Evolutionary conservation across 2,113 vertebrate genomes (phyloP), one percentile per base, ranked within the genome.

Genomic region (Micromys minutus): DNA sequence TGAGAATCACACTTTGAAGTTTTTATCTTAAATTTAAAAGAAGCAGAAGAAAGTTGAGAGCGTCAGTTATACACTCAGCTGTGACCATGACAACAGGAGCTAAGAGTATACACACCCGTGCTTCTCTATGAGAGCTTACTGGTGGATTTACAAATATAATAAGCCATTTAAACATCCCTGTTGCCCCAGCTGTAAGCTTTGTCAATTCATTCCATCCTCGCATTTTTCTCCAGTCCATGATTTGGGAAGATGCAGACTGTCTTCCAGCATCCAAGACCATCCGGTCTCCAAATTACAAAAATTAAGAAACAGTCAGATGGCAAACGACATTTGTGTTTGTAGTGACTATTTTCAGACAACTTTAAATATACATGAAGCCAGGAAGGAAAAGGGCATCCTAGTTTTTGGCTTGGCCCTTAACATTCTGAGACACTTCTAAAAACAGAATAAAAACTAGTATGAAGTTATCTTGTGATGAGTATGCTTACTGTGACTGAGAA

Each of bases 101-200:
- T 84, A 5, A 42, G 55, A 47, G 19, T 5, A 13, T 2, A 67
- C 63, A 19, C 26, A 50, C 7, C 4, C 39, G 47, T 11, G 17
- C 13, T 52, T 34, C 1, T 57, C 34, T 31, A 45, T n/a, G 11
- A 9, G 1, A 34, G 29, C 59, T 42, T 84, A 39, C 17, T 63
- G 17, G 34, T 47, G 0, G 1, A 13, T 86, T 91, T 89, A 10
- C 55, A 88, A 61, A 47, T 72, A 17, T 22, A n/a, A 59, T 52
- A 76, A 87, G 16, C 57, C 21, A 39, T 21, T 65, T 67, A 39
- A 24, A 45, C 11, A 47, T 17, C 5, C 55, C 42, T 10, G 15
- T 15, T 24, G 4, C 10, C 3, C 59, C n/a, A 17, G 31, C 3
- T 11, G 7, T 36, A 19, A 59, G 3, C 1, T 22, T 16, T 17